Evolutionary conservation across 2,113 vertebrate genomes (phyloP).

Genomic region (Macrotis lagotis): DNA sequence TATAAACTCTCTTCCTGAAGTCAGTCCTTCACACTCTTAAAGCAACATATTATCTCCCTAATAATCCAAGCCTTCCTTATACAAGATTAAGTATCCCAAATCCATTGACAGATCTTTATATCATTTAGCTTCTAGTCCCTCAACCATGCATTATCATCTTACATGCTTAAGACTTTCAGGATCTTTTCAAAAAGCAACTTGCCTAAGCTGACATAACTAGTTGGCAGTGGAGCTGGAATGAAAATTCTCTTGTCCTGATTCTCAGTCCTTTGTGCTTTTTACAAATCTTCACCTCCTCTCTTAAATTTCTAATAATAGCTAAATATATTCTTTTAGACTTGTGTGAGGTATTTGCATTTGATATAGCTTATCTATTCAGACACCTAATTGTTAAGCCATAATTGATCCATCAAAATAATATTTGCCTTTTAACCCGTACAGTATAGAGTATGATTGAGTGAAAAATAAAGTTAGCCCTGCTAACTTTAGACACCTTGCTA

Average conservation of each 20-base stretch:
- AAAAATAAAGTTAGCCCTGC: background rate
- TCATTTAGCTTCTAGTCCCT: no score
- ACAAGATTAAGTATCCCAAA: no score
- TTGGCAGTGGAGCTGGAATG: no score
- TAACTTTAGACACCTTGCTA: background rate
- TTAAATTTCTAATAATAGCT: slow-evolving; percentile 29
- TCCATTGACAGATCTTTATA: no score
- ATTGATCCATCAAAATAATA: slow-evolving; percentile 52
- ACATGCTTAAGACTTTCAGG: background rate
- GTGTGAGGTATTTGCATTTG: slow-evolving; percentile 21
- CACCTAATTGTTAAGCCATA: slow-evolving; percentile 23
- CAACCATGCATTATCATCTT: no score
- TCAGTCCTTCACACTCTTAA: no score
- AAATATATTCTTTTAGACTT: slow-evolving; percentile 23
- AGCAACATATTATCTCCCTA: no score
- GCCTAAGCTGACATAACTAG: no score
- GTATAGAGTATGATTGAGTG: slow-evolving; percentile 45
- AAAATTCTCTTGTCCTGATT: background rate
- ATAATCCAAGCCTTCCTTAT: no score
- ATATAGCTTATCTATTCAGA: slow-evolving; percentile 10
- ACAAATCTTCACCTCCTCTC: background rate
- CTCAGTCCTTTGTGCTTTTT: background rate
- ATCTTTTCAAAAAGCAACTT: background rate
- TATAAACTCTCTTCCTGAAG: no score
- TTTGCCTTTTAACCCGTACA: slow-evolving; percentile 41